A percentile compares a stretch with the other conserved stretches of the same genome.
Conservation (phyloP, 2,797 vertebrate genomes). For the Cheirogaleus major region DNA sequence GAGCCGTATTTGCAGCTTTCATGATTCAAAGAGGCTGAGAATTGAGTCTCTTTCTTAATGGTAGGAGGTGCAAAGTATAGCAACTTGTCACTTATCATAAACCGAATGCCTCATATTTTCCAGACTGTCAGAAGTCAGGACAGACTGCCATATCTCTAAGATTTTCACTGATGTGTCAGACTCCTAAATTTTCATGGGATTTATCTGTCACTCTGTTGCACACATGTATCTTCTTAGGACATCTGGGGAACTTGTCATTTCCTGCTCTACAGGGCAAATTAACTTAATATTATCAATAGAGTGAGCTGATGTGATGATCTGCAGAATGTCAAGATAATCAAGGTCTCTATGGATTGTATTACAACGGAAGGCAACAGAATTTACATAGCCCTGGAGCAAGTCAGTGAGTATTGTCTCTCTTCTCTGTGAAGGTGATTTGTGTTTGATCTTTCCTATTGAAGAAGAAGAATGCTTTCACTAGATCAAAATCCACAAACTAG, state of each 20-base stretch:
- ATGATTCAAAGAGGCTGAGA: not conserved
- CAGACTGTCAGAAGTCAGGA: not conserved
- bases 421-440: not conserved
- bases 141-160: not conserved
- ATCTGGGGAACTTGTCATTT: not conserved
- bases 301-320: not conserved
- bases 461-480: not conserved
- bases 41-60: not conserved
- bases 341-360: not conserved
- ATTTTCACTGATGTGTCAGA: not conserved
- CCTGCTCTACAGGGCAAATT: not conserved
- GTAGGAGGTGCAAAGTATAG: not conserved
- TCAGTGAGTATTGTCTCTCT: not conserved
- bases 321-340: not conserved
- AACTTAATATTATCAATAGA: not conserved
- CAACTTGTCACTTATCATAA: not conserved
- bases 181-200: not conserved
- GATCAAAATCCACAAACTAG: not conserved
- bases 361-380: constrained; percentile 14
- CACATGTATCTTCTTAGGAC: not conserved
- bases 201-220: not conserved
- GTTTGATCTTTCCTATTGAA: constrained; percentile 17
- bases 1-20: not conserved
- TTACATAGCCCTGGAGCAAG: not conserved
- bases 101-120: not conserved